phyloP scores from a whole-genome alignment of 2,888 invertebrate genomes.

The Acanthosepion pharaonis region DNA sequence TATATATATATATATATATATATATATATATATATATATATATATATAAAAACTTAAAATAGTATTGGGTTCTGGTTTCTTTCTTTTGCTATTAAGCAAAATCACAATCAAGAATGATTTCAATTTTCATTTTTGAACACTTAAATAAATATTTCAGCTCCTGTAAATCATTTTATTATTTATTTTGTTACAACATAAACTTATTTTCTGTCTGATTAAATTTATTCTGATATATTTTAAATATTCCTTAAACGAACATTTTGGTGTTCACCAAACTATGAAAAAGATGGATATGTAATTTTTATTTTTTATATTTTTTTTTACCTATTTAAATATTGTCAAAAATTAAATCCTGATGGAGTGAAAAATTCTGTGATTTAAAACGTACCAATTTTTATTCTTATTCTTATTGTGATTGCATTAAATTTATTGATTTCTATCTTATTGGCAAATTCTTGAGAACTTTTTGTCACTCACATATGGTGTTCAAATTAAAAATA shows the following conservation, averaged over 20 bases:
- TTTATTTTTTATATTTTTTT: neutral
- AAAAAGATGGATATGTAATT: neutral
- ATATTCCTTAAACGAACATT: neutral
- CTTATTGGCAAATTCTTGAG: neutral
- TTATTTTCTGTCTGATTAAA: neutral
- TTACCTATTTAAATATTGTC: neutral
- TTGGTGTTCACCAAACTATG: neutral
- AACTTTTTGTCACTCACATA: neutral
- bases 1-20: too few species aligned
- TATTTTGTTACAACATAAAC: neutral
- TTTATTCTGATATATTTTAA: neutral
- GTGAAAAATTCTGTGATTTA: neutral
- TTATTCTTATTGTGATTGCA: conserved; percentile 33
- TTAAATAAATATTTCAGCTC: neutral
- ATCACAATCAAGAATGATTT: neutral
- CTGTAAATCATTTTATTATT: neutral
- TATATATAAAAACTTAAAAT: too few species aligned
- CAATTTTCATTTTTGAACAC: neutral
- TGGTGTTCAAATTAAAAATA: neutral
- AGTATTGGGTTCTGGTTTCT: neutral
- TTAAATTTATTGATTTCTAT: neutral
- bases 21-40: too few species aligned
- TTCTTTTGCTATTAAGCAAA: neutral
- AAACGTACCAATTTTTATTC: neutral
- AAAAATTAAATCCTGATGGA: neutral